Evolutionary conservation across 1,140 invertebrate species (phyloP).

Genomic region (Drosophila nigrodunni): DNA sequence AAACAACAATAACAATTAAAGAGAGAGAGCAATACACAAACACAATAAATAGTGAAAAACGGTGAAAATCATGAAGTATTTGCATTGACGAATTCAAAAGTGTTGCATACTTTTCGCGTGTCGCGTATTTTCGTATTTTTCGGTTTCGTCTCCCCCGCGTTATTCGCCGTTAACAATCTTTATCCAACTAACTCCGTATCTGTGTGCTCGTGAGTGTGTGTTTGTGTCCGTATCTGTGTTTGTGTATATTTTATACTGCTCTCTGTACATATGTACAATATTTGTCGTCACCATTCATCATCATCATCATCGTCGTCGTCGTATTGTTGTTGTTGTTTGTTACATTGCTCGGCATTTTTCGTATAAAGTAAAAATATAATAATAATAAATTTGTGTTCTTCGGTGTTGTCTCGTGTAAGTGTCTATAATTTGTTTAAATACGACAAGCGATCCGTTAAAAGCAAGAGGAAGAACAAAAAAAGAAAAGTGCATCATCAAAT

Average conservation of each 20-base stretch:
- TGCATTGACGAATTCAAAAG: conserved; percentile 35
- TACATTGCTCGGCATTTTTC: conserved; percentile 58
- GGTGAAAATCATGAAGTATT: conserved; percentile 19
- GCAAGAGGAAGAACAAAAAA: conserved; percentile 45
- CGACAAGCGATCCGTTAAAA: conserved; percentile 71
- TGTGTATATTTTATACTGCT: conserved; percentile 51
- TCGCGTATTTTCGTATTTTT: conserved; percentile 33
- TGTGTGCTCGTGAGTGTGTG: conserved; percentile 27
- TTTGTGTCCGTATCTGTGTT: conserved; percentile 33
- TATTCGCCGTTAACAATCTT: conserved; percentile 25
- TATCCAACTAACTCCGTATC: neutral
- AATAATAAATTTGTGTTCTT: conserved; percentile 77
- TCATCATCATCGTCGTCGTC: conserved; percentile 49
- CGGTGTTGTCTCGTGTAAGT: conserved; percentile 80
- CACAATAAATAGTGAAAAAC: conserved; percentile 3
- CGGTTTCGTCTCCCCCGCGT: conserved; percentile 30
- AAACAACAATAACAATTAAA: conserved; percentile 10
- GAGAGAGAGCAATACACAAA: conserved; percentile 1
- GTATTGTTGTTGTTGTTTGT: conserved; percentile 67
- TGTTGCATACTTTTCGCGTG: conserved; percentile 54
- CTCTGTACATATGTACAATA: conserved; percentile 82
- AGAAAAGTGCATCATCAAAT: conserved; percentile 9
- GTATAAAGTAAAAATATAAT: conserved; percentile 66
- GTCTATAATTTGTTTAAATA: conserved; percentile 81
- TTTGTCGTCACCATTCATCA: conserved; percentile 61